phyloP scores from a whole-genome alignment of 2,888 invertebrate genomes.

The Rhamnusium bicolor region DNA sequence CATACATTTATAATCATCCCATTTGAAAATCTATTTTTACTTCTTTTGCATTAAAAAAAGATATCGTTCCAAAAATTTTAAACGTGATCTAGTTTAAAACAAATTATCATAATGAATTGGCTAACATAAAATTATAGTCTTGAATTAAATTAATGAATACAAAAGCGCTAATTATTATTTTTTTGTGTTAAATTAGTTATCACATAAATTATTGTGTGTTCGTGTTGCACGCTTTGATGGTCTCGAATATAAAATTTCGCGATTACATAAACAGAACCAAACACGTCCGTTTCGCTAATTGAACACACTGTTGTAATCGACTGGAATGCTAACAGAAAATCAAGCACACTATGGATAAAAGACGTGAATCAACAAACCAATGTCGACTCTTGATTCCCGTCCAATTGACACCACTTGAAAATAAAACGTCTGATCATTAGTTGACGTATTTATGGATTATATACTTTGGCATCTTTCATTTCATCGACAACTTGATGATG shows the following conservation, averaged over 20 bases:
- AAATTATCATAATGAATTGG: constrained; percentile 23
- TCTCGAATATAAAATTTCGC: constrained; percentile 51
- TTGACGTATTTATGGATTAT: constrained; percentile 59
- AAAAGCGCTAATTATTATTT: constrained; percentile 22
- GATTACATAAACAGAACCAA: constrained; percentile 54
- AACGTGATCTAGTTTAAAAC: not conserved
- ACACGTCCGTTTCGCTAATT: constrained; percentile 59
- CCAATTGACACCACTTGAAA: constrained; percentile 60
- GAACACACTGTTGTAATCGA: constrained; percentile 55
- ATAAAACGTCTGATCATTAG: constrained; percentile 61
- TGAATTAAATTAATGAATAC: constrained; percentile 19
- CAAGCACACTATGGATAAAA: constrained; percentile 42
- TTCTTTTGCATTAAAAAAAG: not conserved
- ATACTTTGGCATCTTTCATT: constrained; percentile 49
- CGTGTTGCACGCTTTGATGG: constrained; percentile 54
- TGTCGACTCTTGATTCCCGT: constrained; percentile 56
- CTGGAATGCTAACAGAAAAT: constrained; percentile 48
- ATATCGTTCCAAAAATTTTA: not conserved
- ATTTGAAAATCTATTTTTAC: not conserved
- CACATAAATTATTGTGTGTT: constrained; percentile 51
- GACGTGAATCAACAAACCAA: constrained; percentile 48
- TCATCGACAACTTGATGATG: constrained; percentile 40
- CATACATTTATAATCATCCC: no score
- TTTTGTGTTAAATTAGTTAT: constrained; percentile 44
- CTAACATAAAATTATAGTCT: constrained; percentile 11